Percentiles rank a stretch among this genome's conserved stretches.
These are phyloP conservation scores for Drosophila kikkawai DNA, from an alignment of 1,140 invertebrate genomes.

Conservation along the genomic window DNA sequence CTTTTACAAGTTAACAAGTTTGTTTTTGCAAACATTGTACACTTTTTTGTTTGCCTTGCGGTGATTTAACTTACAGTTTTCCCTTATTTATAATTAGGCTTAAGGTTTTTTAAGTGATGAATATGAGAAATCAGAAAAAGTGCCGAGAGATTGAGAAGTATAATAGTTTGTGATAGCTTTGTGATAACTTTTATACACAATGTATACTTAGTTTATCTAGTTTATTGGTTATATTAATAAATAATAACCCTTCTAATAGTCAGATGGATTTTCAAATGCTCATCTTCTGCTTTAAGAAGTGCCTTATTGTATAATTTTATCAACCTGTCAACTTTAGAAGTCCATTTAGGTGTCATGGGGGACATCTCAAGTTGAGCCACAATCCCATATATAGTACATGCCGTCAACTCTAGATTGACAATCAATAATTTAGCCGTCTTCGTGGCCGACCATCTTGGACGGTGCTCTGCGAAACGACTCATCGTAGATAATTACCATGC, in stretches of 20 bases:
- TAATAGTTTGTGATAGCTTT: not conserved
- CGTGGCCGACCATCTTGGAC: constrained; percentile 8
- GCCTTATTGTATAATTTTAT: not conserved
- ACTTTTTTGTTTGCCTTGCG: not conserved
- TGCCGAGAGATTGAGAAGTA: not conserved
- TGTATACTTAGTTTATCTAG: too few species aligned
- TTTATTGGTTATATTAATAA: too few species aligned
- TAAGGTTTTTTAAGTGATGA: too few species aligned
- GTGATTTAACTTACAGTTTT: not conserved
- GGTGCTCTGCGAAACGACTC: constrained; percentile 37
- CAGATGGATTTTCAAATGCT: not conserved
- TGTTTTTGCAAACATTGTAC: not conserved
- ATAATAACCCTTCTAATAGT: not conserved
- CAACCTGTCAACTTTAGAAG: not conserved
- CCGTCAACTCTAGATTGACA: constrained; percentile 33
- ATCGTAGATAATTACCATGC: constrained; percentile 53
- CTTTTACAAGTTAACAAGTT: not conserved
- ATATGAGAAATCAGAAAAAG: not conserved
- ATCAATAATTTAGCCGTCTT: constrained; percentile 45
- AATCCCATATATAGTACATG: constrained; percentile 6
- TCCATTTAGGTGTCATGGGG: constrained; percentile 19
- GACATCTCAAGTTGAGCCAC: constrained; percentile 15
- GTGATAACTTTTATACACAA: too few species aligned
- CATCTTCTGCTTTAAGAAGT: not conserved
- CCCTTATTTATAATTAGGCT: not conserved